Evolutionary conservation across 2,113 vertebrate species (phyloP).

Genomic region (Sigmodon hispidus): DNA sequence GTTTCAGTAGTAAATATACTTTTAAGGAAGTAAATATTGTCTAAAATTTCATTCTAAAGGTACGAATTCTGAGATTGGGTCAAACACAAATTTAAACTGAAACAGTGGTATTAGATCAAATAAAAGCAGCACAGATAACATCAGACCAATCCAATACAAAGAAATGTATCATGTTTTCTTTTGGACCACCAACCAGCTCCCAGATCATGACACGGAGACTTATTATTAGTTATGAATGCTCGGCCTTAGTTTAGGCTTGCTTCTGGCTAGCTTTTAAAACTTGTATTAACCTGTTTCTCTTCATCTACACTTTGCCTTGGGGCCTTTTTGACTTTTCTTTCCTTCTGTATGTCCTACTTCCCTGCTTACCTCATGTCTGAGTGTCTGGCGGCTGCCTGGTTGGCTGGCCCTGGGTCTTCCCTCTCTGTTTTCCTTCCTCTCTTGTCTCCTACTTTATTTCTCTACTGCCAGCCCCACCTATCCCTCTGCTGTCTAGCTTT

Average conservation of each 20-base stretch:
- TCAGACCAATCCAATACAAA: background rate
- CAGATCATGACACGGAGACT: background rate
- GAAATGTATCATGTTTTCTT: background rate
- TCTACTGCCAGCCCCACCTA: background rate
- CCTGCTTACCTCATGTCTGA: background rate
- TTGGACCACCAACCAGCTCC: background rate
- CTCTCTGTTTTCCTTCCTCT: background rate
- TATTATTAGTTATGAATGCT: background rate
- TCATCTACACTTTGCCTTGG: background rate
- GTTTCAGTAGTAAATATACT: background rate
- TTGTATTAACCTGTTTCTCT: background rate
- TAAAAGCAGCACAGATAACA: background rate
- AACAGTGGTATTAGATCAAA: background rate
- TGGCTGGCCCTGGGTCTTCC: background rate
- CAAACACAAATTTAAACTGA: background rate
- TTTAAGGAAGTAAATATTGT: background rate
- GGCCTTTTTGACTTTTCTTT: background rate
- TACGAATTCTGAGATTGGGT: background rate
- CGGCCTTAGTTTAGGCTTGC: background rate
- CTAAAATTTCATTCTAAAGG: background rate
- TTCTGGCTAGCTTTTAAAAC: background rate
- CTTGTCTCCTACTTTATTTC: background rate
- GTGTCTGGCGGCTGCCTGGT: background rate
- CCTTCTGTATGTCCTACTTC: background rate
- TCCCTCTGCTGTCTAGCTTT: background rate